A percentile compares a stretch with the other conserved stretches of the same genome.
Conservation (phyloP, 2,888 invertebrate species). For the Epirrhoe tristata region DNA sequence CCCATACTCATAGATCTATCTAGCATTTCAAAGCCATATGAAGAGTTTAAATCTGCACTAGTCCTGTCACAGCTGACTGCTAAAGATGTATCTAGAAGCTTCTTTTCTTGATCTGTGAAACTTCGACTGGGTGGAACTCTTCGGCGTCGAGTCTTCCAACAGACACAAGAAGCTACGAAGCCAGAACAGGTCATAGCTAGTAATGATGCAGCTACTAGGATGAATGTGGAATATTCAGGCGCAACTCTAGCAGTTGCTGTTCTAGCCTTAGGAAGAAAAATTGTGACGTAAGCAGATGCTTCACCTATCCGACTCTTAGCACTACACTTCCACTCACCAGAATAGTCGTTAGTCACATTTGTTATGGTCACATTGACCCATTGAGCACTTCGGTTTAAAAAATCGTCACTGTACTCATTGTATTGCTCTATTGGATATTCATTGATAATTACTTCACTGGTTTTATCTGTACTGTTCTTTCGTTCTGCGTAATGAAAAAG, state of each 20-base stretch:
- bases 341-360: constrained; percentile 92
- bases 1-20: constrained; percentile 78
- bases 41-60: constrained; percentile 87
- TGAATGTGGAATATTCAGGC: constrained; percentile 90
- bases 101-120: constrained; percentile 95
- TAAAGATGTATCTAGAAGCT: constrained; percentile 91
- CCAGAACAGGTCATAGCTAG: constrained; percentile 88
- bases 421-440: constrained; percentile 64
- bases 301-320: constrained; percentile 89
- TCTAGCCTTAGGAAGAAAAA: constrained; percentile 82
- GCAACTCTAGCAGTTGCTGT: constrained; percentile 91
- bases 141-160: constrained; percentile 89
- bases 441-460: constrained; percentile 68
- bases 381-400: constrained; percentile 79
- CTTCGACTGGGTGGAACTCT: constrained; percentile 89
- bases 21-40: constrained; percentile 82
- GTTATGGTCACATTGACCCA: constrained; percentile 94
- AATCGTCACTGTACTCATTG: constrained; percentile 73
- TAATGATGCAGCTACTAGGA: constrained; percentile 89
- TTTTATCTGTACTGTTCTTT: constrained; percentile 63
- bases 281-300: constrained; percentile 86
- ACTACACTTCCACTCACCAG: constrained; percentile 94
- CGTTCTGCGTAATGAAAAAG: constrained; percentile 87
- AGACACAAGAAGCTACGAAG: constrained; percentile 76
- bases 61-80: constrained; percentile 87